Evolutionary conservation across 2,888 invertebrate species (phyloP).

Genomic region (Eucera pruinosa): DNA sequence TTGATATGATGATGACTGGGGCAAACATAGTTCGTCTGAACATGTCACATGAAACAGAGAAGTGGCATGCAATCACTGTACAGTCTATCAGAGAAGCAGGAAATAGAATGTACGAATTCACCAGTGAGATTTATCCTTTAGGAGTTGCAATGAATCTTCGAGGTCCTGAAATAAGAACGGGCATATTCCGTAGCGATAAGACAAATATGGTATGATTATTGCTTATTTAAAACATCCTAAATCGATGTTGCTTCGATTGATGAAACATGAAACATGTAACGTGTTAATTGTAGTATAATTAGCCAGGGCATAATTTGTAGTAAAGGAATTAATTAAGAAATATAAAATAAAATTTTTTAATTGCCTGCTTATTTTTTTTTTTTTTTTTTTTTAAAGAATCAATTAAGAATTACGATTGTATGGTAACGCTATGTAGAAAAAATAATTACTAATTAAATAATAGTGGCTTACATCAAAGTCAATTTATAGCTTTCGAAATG

Average conservation of each 20-base stretch:
- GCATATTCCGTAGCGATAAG: slow-evolving; percentile 67
- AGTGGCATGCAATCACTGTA: slow-evolving; percentile 67
- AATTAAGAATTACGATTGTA: too few relatives aligned
- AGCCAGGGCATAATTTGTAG: too few relatives aligned
- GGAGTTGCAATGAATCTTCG: slow-evolving; percentile 78
- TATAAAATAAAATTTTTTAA: too few relatives aligned
- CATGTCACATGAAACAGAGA: slow-evolving; percentile 67
- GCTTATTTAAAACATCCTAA: neutral
- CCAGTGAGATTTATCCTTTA: slow-evolving; percentile 84
- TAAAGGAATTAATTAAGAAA: too few relatives aligned
- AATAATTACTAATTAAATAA: too few relatives aligned
- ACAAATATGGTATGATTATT: slow-evolving; percentile 54
- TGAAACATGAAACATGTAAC: slow-evolving; percentile 1
- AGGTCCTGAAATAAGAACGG: slow-evolving; percentile 75
- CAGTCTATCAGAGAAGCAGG: slow-evolving; percentile 66
- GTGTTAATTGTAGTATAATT: neutral
- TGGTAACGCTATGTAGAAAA: too few relatives aligned
- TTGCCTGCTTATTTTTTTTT: too few relatives aligned
- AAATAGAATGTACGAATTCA: slow-evolving; percentile 60
- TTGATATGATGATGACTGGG: slow-evolving; percentile 65
- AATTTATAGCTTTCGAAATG: too few relatives aligned
- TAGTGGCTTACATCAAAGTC: too few relatives aligned
- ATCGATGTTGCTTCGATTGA: slow-evolving; percentile 1
- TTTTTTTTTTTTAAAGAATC: too few relatives aligned
- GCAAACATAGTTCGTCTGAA: slow-evolving; percentile 71